These are phyloP conservation scores for Suricata suricatta DNA, from an alignment of 2,113 vertebrate species.

Conservation along the genomic window DNA sequence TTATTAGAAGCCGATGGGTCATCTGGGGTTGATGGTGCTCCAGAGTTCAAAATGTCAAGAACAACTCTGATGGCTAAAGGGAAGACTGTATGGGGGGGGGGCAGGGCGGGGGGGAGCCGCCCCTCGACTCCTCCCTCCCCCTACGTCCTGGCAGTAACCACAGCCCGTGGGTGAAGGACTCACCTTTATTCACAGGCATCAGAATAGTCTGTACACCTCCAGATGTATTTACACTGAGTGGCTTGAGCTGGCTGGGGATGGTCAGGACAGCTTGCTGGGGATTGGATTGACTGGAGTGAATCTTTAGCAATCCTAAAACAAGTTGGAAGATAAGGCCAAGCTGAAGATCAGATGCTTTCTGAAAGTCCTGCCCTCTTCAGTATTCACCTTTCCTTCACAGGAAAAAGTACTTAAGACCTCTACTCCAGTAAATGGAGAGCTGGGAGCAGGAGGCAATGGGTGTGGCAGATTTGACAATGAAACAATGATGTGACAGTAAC, in stretches of 20 bases:
- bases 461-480: not conserved
- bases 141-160: no score
- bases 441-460: not conserved
- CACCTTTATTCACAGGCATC: constrained; percentile 96
- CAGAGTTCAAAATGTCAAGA: not conserved
- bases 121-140: no score
- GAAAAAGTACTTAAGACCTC: not conserved
- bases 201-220: constrained; percentile 93
- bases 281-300: constrained; percentile 92
- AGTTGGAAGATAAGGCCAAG: constrained; percentile 74
- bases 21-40: not conserved
- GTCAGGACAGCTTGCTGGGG: constrained; percentile 95
- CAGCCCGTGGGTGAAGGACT: not conserved
- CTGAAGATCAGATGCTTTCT: not conserved
- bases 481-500: not conserved
- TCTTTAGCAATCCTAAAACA: constrained; percentile 93
- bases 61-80: not conserved
- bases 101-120: not conserved
- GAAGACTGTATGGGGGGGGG: not conserved
- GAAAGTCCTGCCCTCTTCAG: not conserved
- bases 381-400: not conserved
- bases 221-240: constrained; percentile 90
- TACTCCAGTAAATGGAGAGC: not conserved
- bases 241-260: constrained; percentile 96
- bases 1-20: not conserved